phyloP scores from a whole-genome alignment of 2,888 invertebrate species.

The Strigamia maritima region DNA sequence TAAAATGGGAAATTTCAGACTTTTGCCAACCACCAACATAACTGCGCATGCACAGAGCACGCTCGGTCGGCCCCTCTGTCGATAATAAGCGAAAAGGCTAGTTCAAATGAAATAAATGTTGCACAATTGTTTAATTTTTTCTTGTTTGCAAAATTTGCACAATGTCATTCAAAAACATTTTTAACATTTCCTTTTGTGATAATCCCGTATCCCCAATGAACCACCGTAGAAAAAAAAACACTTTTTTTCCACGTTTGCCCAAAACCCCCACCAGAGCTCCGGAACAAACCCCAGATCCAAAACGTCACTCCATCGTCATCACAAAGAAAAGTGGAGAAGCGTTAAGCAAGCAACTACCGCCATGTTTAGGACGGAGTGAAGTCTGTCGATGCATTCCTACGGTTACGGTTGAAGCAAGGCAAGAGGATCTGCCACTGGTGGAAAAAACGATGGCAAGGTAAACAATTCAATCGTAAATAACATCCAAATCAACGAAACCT shows the following conservation, averaged over 20 bases:
- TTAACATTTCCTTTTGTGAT: too few species aligned
- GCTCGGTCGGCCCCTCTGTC: too few species aligned
- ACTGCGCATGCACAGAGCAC: too few species aligned
- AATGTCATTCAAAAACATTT: too few species aligned
- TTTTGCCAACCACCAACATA: too few species aligned
- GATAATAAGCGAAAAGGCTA: too few species aligned
- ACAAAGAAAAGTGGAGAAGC: neutral
- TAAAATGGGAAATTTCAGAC: too few species aligned
- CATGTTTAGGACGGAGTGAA: neutral
- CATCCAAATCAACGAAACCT: neutral
- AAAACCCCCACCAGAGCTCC: neutral
- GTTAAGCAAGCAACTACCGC: neutral
- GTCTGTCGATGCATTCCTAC: neutral
- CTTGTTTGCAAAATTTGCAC: too few species aligned
- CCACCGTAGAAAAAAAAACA: too few species aligned
- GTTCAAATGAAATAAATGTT: too few species aligned
- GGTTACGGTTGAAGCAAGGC: neutral
- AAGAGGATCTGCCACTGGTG: neutral
- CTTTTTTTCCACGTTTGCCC: neutral
- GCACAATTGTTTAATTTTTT: too few species aligned
- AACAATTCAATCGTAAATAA: neutral
- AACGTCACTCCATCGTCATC: neutral
- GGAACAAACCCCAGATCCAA: neutral
- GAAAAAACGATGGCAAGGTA: neutral
- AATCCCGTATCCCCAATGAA: too few species aligned